phyloP scores from a whole-genome alignment of 2,113 vertebrate species.

The Pholis gunnellus region DNA sequence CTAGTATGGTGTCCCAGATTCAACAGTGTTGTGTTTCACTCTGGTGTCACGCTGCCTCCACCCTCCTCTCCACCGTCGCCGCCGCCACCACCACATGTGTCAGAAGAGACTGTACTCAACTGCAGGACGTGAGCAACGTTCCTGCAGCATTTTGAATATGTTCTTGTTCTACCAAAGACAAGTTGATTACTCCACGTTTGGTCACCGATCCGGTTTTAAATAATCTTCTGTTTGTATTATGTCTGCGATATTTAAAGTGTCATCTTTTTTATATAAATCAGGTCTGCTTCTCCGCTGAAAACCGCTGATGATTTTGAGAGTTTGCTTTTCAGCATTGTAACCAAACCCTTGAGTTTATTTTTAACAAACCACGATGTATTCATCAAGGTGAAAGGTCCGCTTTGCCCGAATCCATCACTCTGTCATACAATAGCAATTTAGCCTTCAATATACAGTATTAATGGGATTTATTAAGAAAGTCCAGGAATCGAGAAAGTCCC shows the following conservation, averaged over 20 bases:
- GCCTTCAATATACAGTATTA: neutral
- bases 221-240: neutral
- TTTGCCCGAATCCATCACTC: neutral
- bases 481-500: neutral
- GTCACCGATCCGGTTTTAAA: neutral
- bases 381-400: neutral
- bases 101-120: constrained; percentile 25
- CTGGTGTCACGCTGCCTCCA: constrained; percentile 56
- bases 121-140: constrained; percentile 7
- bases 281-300: no score
- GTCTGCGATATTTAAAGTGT: neutral
- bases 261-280: no score
- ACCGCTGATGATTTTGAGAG: neutral
- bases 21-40: constrained; percentile 56
- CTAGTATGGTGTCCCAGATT: constrained; percentile 82
- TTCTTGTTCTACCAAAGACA: neutral
- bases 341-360: neutral
- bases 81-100: constrained; percentile 29
- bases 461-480: neutral
- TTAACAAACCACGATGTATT: neutral
- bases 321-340: neutral
- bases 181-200: neutral
- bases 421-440: neutral
- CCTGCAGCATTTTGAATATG: neutral
- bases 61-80: constrained; percentile 26